Evolutionary conservation across 2,797 vertebrate genomes (phyloP).

Genomic region (Sebastes baramenuke): DNA sequence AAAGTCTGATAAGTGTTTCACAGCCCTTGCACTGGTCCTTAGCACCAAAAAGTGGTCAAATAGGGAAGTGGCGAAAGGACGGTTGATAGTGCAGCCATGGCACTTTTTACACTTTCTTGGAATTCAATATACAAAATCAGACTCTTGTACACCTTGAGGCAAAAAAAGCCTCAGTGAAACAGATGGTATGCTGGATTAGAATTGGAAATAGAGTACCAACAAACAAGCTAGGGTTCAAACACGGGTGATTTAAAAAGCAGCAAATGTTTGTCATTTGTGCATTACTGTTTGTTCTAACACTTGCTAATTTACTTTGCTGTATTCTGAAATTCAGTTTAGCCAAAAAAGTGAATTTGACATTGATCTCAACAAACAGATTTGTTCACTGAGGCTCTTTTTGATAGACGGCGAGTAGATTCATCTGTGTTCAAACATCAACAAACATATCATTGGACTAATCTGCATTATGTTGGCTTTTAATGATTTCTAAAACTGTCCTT

Average conservation of each 20-base stretch:
- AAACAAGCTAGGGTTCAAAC: background rate
- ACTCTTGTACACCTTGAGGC: background rate
- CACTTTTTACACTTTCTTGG: background rate
- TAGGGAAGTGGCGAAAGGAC: background rate
- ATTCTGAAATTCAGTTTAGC: background rate
- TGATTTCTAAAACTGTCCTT: constrained; percentile 6
- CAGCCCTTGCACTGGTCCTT: constrained; percentile 11
- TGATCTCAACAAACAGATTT: background rate
- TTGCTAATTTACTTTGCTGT: background rate
- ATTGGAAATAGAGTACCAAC: background rate
- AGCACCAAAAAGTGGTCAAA: constrained; percentile 27
- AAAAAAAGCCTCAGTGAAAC: background rate
- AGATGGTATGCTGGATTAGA: background rate
- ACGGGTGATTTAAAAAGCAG: background rate
- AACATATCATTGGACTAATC: background rate
- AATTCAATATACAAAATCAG: background rate
- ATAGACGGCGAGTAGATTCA: background rate
- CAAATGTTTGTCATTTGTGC: constrained; percentile 11
- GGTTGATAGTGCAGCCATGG: background rate
- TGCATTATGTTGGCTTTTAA: constrained; percentile 4
- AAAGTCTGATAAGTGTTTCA: constrained; percentile 48
- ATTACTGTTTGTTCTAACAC: background rate
- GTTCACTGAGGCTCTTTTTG: background rate
- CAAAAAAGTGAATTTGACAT: background rate
- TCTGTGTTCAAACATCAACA: background rate